phyloP scores from a whole-genome alignment of 1,140 invertebrate species.

The Diplogasteroides magnus region DNA sequence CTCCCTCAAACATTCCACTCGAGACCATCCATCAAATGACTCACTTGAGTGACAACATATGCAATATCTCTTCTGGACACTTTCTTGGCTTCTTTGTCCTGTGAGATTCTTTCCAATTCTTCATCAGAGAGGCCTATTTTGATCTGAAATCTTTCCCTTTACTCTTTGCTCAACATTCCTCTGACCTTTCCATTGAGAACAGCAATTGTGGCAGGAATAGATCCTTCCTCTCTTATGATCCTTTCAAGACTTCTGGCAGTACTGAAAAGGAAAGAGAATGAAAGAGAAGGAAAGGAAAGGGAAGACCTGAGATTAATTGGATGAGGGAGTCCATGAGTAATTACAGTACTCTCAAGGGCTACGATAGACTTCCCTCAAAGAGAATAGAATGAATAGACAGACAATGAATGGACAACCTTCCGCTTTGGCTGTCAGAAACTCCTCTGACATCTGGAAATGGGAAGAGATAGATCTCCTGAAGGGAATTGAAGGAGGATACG shows the following conservation, averaged over 20 bases:
- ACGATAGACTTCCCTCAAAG: too few relatives aligned
- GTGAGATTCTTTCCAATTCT: slow-evolving; percentile 60
- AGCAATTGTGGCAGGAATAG: slow-evolving; percentile 86
- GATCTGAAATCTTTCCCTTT: slow-evolving; percentile 6
- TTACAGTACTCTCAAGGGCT: slow-evolving; percentile 91
- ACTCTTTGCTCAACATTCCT: not conserved
- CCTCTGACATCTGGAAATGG: too few relatives aligned
- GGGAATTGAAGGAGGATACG: too few relatives aligned
- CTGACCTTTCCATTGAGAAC: slow-evolving; percentile 74
- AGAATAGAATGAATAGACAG: too few relatives aligned
- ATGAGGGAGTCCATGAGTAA: slow-evolving; percentile 95
- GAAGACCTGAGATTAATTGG: slow-evolving; percentile 75
- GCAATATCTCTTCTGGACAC: slow-evolving; percentile 81
- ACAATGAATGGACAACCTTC: too few relatives aligned
- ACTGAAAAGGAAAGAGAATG: slow-evolving; percentile 46
- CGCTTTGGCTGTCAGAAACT: too few relatives aligned
- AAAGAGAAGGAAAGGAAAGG: slow-evolving; percentile 16
- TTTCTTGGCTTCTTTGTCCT: slow-evolving; percentile 63
- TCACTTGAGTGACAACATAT: slow-evolving; percentile 67
- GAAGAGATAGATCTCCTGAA: too few relatives aligned
- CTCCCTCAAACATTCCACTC: slow-evolving; percentile 56
- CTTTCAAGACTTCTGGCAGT: slow-evolving; percentile 78
- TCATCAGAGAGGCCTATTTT: slow-evolving; percentile 66
- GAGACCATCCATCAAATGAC: too few relatives aligned
- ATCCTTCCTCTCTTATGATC: slow-evolving; percentile 69